phyloP scores from a whole-genome alignment of 1,140 invertebrate genomes.

The Vollenhovia emeryi region DNA sequence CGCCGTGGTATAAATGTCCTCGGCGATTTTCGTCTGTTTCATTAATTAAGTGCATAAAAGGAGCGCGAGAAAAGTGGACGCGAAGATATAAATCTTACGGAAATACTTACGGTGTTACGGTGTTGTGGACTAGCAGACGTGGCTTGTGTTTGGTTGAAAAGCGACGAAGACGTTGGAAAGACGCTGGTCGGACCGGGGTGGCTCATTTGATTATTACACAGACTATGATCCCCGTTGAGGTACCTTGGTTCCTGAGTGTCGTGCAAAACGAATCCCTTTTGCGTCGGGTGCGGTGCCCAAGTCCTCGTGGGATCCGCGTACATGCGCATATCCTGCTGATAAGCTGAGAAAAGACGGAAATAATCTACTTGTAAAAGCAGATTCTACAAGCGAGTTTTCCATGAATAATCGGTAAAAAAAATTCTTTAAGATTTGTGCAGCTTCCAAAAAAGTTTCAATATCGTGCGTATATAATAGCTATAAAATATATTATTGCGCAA shows the following conservation, averaged over 20 bases:
- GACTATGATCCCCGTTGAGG: conserved; percentile 84
- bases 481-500: neutral
- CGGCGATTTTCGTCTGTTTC: neutral
- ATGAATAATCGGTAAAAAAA: neutral
- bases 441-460: neutral
- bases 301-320: conserved; percentile 82
- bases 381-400: neutral
- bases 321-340: conserved; percentile 82
- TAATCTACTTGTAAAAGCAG: conserved; percentile 8
- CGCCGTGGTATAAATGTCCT: neutral
- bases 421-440: conserved; percentile 1
- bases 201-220: conserved; percentile 84
- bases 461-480: neutral
- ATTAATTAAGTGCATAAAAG: neutral
- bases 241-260: conserved; percentile 84
- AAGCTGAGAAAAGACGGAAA: conserved; percentile 71
- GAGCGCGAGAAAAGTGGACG: neutral
- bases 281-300: conserved; percentile 80
- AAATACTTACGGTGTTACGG: conserved; percentile 82
- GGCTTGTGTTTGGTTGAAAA: conserved; percentile 84
- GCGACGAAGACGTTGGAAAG: conserved; percentile 80
- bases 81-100: neutral
- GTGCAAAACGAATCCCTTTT: conserved; percentile 84
- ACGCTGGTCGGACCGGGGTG: conserved; percentile 76
- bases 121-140: conserved; percentile 85